Evolutionary conservation across 2,797 vertebrate genomes (phyloP).

Genomic region (Tangara arthus): DNA sequence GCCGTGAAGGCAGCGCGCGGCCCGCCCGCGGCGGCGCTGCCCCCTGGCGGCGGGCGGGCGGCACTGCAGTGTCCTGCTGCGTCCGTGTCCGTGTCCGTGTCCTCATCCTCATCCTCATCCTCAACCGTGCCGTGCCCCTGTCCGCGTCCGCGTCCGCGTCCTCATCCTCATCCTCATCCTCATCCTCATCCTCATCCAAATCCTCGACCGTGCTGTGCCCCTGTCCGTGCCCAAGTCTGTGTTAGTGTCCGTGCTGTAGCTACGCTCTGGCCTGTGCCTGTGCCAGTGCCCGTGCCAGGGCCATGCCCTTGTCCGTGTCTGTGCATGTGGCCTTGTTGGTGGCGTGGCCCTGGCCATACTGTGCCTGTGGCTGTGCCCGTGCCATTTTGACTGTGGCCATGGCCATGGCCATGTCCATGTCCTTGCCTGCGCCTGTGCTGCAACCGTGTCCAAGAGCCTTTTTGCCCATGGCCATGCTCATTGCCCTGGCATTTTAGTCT

Average conservation of each 20-base stretch:
- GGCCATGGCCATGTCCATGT: background rate
- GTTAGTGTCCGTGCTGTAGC: background rate
- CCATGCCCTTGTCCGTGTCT: background rate
- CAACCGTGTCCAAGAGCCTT: background rate
- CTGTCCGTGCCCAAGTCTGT: background rate
- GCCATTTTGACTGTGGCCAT: background rate
- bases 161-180: too few relatives aligned
- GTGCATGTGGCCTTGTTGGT: background rate
- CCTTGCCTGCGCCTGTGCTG: background rate
- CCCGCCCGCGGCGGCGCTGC: background rate
- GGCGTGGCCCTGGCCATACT: too few relatives aligned
- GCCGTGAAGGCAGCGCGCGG: background rate
- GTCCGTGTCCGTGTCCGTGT: background rate
- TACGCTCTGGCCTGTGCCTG: too few relatives aligned
- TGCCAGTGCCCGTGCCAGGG: background rate
- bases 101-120: too few relatives aligned
- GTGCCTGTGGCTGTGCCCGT: background rate
- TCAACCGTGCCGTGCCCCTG: too few relatives aligned
- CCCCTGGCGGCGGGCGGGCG: conserved; percentile 17
- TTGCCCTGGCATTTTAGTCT: background rate
- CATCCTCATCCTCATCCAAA: background rate
- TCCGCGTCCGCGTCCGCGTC: too few relatives aligned
- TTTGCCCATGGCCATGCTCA: accelerated
- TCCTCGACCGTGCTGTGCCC: background rate
- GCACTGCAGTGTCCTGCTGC: background rate